These are phyloP conservation scores for Dicrostonyx torquatus DNA, from an alignment of 2,797 vertebrate species.

Conservation along the genomic window DNA sequence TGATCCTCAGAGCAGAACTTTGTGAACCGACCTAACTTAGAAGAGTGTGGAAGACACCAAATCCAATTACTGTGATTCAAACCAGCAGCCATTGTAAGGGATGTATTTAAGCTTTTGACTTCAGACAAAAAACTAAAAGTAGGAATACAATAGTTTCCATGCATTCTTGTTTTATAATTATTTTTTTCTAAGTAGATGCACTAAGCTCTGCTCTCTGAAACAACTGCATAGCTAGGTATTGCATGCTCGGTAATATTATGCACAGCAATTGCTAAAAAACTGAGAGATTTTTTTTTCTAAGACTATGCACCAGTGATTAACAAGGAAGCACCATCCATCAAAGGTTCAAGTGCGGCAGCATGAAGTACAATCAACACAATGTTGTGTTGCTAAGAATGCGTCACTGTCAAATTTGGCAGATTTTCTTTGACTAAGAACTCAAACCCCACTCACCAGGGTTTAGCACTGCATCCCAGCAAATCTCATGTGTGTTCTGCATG, in stretches of 20 bases:
- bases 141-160: background rate
- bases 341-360: background rate
- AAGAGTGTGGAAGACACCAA: background rate
- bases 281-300: background rate
- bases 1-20: background rate
- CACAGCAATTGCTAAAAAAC: background rate
- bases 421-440: background rate
- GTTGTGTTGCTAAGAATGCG: background rate
- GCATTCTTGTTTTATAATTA: background rate
- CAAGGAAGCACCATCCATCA: background rate
- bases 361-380: background rate
- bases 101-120: background rate
- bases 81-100: background rate
- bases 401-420: background rate
- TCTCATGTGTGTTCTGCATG: background rate
- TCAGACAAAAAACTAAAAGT: background rate
- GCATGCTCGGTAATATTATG: background rate
- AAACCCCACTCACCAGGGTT: background rate
- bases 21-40: background rate
- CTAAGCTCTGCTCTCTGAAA: background rate
- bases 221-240: background rate
- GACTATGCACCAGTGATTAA: background rate
- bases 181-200: constrained; percentile 27
- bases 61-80: background rate
- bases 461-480: accelerated